Base-by-base conservation (phyloP, 2,888 invertebrate genomes). In the Eupelmus urozonus region DNA sequence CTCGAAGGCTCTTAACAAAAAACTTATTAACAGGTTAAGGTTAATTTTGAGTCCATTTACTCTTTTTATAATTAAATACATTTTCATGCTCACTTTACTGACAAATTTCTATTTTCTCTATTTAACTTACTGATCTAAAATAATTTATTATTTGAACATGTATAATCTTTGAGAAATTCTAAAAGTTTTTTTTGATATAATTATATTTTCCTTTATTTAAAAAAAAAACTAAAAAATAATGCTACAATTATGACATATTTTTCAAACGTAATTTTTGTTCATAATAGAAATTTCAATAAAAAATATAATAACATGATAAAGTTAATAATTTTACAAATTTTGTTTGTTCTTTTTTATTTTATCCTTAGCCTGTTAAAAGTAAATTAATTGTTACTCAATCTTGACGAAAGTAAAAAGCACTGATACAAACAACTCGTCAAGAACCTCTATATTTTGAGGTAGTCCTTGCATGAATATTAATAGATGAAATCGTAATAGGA, bases 11-110 rank as follows among this genome's bases (percentile, higher is more conserved):
- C 74, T 63, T 65, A 73, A 78, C 65, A 69, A 72, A 70, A 65
- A 70, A 29, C 51, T 74, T 65, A 59, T 78, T 65, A 70, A 74
- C 65, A 70, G 59, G 70, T 70, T 74, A 65, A 78, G 74, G 74
- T 72, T 72, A 27, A 25, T 9, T 5, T n/a, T n/a, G n/a, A 20
- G 5, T 53, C 16, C 20, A 18, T 53, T 55, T 53, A 40, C 67
- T 53, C 53, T 53, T 51, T n/a, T 11, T 49, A 53, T 66, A 53
- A 34, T 66, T 25, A 25, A 27, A 60, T 70, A 29, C 18, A 63
- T 51, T 59, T 74, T 42, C 42, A 27, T 57, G 45, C 42, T 65
- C 16, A 65, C 16, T 23, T 40, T 13, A 55, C 49, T 18, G 71
- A 72, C 13, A 18, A 16, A 63, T 7, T 40, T 71, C 16, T 63